These are phyloP conservation scores for Falco punctatus DNA, from an alignment of 2,113 vertebrate species.

Conservation along the genomic window DNA sequence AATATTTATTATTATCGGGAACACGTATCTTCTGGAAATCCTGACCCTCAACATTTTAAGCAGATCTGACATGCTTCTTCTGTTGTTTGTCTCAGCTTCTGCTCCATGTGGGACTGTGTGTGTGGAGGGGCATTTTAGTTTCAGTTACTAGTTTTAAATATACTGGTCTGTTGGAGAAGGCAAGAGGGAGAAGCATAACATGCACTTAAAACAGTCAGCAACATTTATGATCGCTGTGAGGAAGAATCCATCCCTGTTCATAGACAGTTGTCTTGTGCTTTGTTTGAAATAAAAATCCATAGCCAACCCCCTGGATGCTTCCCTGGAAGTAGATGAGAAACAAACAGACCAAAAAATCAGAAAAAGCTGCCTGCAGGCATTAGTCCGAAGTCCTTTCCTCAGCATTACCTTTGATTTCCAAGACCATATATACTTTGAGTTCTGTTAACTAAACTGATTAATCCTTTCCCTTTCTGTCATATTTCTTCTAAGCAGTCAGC, in stretches of 20 bases:
- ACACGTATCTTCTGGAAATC: background rate
- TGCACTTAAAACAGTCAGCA: background rate
- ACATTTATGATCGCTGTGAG: background rate
- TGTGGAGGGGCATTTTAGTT: background rate
- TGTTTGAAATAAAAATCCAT: background rate
- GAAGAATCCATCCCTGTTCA: background rate
- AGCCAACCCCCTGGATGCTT: background rate
- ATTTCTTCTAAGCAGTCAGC: background rate
- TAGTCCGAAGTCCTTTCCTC: background rate
- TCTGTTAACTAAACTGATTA: background rate
- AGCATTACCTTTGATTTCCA: background rate
- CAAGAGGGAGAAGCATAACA: background rate
- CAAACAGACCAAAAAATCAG: background rate
- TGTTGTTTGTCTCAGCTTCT: background rate
- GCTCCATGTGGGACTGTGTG: background rate
- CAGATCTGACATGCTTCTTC: background rate
- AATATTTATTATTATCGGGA: background rate
- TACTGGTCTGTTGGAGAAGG: background rate
- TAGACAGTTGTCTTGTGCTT: background rate
- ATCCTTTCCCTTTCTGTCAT: background rate
- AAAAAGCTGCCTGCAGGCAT: background rate
- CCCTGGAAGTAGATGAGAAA: background rate
- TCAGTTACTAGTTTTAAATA: background rate
- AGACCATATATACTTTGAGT: background rate
- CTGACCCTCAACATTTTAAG: background rate